phyloP scores from a whole-genome alignment of 2,888 invertebrate species.

The Fragum sueziense region DNA sequence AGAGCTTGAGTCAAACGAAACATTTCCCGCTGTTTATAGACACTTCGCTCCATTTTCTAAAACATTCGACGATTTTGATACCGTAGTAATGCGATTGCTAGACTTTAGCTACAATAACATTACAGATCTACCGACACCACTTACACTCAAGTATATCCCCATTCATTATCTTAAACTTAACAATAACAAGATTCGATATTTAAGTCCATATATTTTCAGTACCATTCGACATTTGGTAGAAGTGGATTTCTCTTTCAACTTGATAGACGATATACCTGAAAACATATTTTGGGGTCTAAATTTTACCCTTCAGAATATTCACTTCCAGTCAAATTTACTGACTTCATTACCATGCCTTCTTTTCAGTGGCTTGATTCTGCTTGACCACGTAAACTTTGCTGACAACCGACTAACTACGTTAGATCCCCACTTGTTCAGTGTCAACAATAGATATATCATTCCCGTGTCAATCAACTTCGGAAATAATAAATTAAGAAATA shows the following conservation, averaged over 20 bases:
- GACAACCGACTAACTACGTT: neutral
- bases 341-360: neutral
- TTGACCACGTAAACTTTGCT: slow-evolving; percentile 1
- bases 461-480: neutral
- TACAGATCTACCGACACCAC: neutral
- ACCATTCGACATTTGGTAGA: neutral
- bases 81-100: neutral
- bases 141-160: neutral
- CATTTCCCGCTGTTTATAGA: neutral
- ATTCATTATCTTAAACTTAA: neutral
- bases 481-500: neutral
- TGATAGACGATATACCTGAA: neutral
- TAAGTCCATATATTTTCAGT: neutral
- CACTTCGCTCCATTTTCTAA: neutral
- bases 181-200: neutral
- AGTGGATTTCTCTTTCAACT: neutral
- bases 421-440: neutral
- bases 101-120: neutral
- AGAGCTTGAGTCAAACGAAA: neutral
- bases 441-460: neutral
- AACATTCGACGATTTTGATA: neutral
- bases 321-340: neutral
- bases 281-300: neutral
- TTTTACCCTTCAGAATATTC: neutral
- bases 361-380: neutral